Evolutionary conservation across 2,888 invertebrate genomes (phyloP).

Genomic region (Caenorhabditis afra): DNA sequence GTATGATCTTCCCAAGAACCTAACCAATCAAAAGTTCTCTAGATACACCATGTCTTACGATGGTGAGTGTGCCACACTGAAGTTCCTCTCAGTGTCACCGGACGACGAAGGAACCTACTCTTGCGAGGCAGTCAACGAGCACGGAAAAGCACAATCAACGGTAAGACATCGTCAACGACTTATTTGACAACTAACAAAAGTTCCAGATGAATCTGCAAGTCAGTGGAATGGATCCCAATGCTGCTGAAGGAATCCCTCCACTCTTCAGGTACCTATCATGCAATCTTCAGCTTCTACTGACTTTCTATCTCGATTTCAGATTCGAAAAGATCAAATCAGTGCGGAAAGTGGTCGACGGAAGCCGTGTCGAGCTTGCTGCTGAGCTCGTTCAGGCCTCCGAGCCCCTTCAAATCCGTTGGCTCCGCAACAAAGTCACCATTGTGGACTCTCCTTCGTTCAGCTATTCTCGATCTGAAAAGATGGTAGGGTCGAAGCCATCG

Average conservation of each 20-base stretch:
- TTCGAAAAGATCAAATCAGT: slow-evolving; percentile 66
- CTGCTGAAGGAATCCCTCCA: slow-evolving; percentile 72
- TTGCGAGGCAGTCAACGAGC: slow-evolving; percentile 87
- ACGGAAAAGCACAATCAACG: slow-evolving; percentile 87
- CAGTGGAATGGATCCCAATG: slow-evolving; percentile 58
- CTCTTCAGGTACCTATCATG: slow-evolving; percentile 59
- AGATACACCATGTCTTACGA: slow-evolving; percentile 77
- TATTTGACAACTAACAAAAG: background rate
- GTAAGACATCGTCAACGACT: slow-evolving; percentile 18
- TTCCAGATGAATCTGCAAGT: slow-evolving; percentile 73
- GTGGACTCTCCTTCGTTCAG: slow-evolving; percentile 72
- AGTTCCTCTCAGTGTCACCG: slow-evolving; percentile 64
- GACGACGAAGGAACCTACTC: slow-evolving; percentile 85
- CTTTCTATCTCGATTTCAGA: too few species aligned
- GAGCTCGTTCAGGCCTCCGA: slow-evolving; percentile 74
- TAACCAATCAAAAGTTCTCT: slow-evolving; percentile 1
- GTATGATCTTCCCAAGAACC: slow-evolving; percentile 17
- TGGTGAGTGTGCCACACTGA: slow-evolving; percentile 79
- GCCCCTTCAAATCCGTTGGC: slow-evolving; percentile 77
- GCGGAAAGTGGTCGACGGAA: slow-evolving; percentile 68
- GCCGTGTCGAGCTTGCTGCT: slow-evolving; percentile 68
- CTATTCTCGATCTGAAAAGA: slow-evolving; percentile 63
- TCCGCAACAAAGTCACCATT: slow-evolving; percentile 75
- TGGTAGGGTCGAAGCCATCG: slow-evolving; percentile 24
- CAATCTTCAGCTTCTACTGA: too few species aligned